A percentile compares a stretch with the other conserved stretches of the same genome.
These are phyloP conservation scores for Salticus scenicus DNA, from an alignment of 2,888 invertebrate species.

Conservation along the genomic window DNA sequence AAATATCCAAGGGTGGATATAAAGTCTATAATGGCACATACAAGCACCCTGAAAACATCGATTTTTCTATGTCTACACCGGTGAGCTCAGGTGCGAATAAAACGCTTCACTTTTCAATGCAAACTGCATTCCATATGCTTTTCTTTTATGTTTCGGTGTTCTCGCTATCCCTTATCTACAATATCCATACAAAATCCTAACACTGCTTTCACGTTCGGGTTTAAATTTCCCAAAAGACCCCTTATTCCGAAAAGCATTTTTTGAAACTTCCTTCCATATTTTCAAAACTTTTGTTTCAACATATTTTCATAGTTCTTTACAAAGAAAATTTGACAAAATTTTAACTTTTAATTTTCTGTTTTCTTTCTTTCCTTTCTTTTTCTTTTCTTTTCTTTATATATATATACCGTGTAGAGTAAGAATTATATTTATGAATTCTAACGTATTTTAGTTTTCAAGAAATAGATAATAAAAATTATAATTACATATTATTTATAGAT, in stretches of 20 bases:
- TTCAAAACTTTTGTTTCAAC: constrained; percentile 1
- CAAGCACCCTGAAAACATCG: neutral
- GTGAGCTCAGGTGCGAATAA: neutral
- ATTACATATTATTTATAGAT: no score
- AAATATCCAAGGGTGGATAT: neutral
- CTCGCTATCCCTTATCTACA: neutral
- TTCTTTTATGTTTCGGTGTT: neutral
- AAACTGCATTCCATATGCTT: neutral
- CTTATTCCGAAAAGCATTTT: constrained; percentile 31
- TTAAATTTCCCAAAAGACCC: constrained; percentile 60
- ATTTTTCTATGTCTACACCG: neutral
- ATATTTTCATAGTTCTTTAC: constrained; percentile 1
- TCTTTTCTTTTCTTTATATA: no score
- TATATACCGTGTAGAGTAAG: no score
- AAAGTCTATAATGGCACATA: neutral
- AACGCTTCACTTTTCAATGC: neutral
- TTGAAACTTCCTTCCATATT: neutral
- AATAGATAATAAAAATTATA: no score
- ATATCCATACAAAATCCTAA: constrained; percentile 11
- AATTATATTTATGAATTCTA: no score
- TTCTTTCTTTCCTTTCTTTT: no score
- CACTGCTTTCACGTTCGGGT: constrained; percentile 57
- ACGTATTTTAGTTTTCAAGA: no score
- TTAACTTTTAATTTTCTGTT: neutral
- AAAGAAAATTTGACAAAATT: neutral